phyloP scores from a whole-genome alignment of 2,888 invertebrate species.

The Oscheius sp. region DNA sequence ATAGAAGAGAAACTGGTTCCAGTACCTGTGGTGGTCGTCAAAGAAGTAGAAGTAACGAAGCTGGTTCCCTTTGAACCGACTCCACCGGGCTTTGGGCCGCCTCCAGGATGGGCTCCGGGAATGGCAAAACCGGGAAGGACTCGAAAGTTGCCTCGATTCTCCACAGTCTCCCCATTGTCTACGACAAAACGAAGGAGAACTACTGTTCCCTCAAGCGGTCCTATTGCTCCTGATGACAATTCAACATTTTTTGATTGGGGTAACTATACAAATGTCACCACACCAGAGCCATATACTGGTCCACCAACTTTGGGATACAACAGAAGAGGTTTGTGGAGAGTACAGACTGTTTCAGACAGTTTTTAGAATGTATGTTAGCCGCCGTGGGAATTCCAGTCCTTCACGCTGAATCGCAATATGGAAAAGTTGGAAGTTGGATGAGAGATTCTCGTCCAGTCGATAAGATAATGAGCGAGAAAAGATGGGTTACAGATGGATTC shows the following conservation, averaged over 20 bases:
- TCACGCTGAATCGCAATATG: conserved; percentile 70
- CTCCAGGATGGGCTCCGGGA: conserved; percentile 65
- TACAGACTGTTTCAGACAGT: neutral
- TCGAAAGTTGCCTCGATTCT: conserved; percentile 43
- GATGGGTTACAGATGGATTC: conserved; percentile 69
- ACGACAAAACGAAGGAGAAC: conserved; percentile 23
- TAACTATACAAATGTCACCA: conserved; percentile 56
- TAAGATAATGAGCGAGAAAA: conserved; percentile 48
- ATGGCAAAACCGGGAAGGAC: conserved; percentile 65
- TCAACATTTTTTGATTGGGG: conserved; percentile 42
- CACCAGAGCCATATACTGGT: conserved; percentile 62
- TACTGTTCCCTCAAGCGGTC: conserved; percentile 5
- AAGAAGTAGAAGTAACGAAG: conserved; percentile 65
- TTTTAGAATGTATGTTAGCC: conserved; percentile 66
- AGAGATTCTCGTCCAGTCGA: conserved; percentile 61
- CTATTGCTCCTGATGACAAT: conserved; percentile 42
- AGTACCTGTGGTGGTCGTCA: conserved; percentile 69
- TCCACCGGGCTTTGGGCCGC: conserved; percentile 68
- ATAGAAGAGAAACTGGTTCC: conserved; percentile 67
- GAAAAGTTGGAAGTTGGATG: conserved; percentile 69
- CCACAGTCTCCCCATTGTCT: conserved; percentile 11
- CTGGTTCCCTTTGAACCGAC: conserved; percentile 70
- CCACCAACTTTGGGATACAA: conserved; percentile 69
- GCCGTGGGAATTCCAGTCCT: conserved; percentile 70
- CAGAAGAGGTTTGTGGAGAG: conserved; percentile 34